Conservation (phyloP, 2,888 invertebrate species). For the Apodemia zela region DNA sequence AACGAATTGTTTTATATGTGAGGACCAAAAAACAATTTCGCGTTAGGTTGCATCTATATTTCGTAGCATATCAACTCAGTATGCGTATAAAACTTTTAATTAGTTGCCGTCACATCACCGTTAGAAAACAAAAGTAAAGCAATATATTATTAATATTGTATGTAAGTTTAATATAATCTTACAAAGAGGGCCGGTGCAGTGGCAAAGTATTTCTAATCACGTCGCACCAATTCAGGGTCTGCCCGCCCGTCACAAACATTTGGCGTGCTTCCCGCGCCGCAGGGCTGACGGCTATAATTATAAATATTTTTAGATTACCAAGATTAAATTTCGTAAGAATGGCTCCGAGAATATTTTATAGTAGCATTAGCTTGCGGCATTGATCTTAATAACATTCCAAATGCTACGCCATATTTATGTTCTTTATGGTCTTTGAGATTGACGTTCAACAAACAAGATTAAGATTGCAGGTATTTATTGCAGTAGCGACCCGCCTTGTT, state of each 20-base stretch:
- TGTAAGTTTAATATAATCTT: neutral
- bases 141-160: too few relatives aligned
- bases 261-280: conserved; percentile 55
- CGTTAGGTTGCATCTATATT: too few relatives aligned
- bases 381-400: conserved; percentile 11
- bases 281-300: conserved; percentile 40
- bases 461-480: neutral
- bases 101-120: too few relatives aligned
- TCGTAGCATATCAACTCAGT: too few relatives aligned
- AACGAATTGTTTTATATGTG: too few relatives aligned
- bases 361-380: conserved; percentile 16
- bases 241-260: conserved; percentile 57
- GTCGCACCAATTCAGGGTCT: conserved; percentile 45
- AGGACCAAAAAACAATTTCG: too few relatives aligned
- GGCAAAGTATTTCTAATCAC: conserved; percentile 59
- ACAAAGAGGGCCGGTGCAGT: conserved; percentile 7
- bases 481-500: neutral
- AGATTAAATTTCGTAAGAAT: conserved; percentile 19
- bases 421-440: conserved; percentile 1
- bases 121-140: too few relatives aligned
- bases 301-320: conserved; percentile 23
- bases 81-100: too few relatives aligned
- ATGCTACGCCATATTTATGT: neutral
- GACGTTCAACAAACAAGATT: conserved; percentile 5
- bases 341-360: conserved; percentile 2